These are phyloP conservation scores for Chaetura pelagica DNA, from an alignment of 2,113 vertebrate species.

Conservation along the genomic window DNA sequence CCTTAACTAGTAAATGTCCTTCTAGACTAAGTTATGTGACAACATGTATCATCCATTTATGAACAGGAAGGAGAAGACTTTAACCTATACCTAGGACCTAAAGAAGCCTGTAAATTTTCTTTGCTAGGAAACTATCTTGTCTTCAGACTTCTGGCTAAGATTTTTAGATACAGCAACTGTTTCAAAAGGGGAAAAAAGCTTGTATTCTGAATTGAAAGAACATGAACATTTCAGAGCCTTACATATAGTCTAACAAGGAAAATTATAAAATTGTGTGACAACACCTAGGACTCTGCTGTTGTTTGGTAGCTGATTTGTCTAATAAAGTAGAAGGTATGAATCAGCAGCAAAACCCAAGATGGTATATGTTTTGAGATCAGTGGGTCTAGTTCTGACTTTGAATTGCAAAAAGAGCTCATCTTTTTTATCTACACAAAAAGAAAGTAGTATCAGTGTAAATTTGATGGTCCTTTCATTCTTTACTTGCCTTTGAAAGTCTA, in stretches of 20 bases:
- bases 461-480: background rate
- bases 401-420: background rate
- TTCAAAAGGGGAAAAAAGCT: background rate
- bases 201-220: background rate
- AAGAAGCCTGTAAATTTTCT: background rate
- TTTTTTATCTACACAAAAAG: background rate
- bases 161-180: background rate
- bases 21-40: background rate
- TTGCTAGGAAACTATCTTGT: background rate
- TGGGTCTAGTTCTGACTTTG: background rate
- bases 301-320: background rate
- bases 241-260: rapidly evolving
- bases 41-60: background rate
- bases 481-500: background rate
- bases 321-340: background rate
- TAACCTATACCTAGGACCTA: background rate
- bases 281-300: background rate
- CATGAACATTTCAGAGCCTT: background rate
- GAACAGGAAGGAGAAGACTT: background rate
- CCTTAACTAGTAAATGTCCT: background rate
- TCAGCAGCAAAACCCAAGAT: background rate
- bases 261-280: background rate
- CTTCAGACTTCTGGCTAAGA: background rate
- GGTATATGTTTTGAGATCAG: background rate
- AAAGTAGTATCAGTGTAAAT: background rate